A percentile compares a stretch with the other conserved stretches of the same genome.
Evolutionary conservation across 2,888 invertebrate species (phyloP).

Genomic region (Steinernema carpocapsae): DNA sequence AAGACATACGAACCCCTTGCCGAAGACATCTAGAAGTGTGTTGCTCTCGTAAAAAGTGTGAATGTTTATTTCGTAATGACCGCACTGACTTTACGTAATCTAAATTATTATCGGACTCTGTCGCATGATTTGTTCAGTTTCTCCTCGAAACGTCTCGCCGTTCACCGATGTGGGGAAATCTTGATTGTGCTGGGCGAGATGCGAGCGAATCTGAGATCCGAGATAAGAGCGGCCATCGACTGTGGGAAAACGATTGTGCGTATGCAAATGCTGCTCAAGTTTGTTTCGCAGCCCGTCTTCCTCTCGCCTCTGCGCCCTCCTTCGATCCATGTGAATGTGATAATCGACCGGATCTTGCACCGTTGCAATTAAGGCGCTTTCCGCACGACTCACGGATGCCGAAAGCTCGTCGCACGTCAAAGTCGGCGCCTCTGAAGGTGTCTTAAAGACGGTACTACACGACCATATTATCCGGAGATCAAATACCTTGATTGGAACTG

Average conservation of each 20-base stretch:
- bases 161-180: not conserved
- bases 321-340: not conserved
- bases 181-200: not conserved
- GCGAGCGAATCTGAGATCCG: slow-evolving; percentile 22
- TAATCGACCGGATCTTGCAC: slow-evolving; percentile 26
- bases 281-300: not conserved
- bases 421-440: slow-evolving; percentile 29
- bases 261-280: slow-evolving; percentile 19
- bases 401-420: slow-evolving; percentile 30
- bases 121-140: slow-evolving; percentile 47
- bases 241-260: slow-evolving; percentile 29
- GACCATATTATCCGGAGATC: not conserved
- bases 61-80: slow-evolving; percentile 3
- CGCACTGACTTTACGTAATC: slow-evolving; percentile 30
- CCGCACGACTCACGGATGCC: slow-evolving; percentile 26
- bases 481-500: slow-evolving; percentile 26
- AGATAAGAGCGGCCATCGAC: not conserved
- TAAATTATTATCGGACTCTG: slow-evolving; percentile 47
- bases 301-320: not conserved
- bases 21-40: slow-evolving; percentile 39
- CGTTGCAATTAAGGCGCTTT: slow-evolving; percentile 31
- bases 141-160: slow-evolving; percentile 44
- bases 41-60: not conserved
- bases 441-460: not conserved
- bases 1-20: slow-evolving; percentile 41